A percentile compares a stretch with the other conserved stretches of the same genome.
Conservation (phyloP, 2,113 vertebrate genomes). For the Tretioscincus oriximinensis region DNA sequence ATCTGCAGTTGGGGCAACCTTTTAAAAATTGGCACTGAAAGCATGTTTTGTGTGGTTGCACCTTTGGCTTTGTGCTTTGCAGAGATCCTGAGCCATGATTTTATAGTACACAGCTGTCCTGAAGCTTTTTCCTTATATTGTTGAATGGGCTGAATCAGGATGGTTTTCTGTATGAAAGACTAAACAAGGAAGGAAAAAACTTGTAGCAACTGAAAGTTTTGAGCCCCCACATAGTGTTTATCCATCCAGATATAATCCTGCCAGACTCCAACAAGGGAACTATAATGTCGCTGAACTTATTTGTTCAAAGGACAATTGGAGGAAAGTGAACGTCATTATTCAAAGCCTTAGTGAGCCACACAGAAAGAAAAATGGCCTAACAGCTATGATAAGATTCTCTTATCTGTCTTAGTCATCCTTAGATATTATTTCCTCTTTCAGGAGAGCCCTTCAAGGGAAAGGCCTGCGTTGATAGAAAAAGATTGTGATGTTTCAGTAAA, state of each 20-base stretch:
- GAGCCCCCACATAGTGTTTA: constrained; percentile 15
- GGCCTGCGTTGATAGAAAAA: neutral
- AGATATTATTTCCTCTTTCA: neutral
- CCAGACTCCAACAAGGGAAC: constrained; percentile 12
- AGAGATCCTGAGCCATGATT: neutral
- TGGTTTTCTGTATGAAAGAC: constrained; percentile 16
- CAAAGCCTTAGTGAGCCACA: constrained; percentile 8
- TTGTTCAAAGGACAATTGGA: constrained; percentile 25
- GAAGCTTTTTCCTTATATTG: neutral
- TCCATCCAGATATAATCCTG: neutral
- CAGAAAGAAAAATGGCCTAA: constrained; percentile 19
- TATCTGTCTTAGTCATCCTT: constrained; percentile 17
- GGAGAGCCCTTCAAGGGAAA: constrained; percentile 2
- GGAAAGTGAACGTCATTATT: constrained; percentile 44
- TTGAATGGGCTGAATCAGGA: neutral
- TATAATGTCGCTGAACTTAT: constrained; percentile 9
- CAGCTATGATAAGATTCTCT: constrained; percentile 21
- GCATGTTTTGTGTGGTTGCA: no score
- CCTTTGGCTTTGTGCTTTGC: neutral
- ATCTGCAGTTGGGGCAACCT: neutral
- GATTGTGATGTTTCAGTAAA: neutral
- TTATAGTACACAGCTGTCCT: neutral
- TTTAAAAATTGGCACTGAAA: neutral
- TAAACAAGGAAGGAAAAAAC: neutral
- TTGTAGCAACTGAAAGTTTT: constrained; percentile 7